These are phyloP conservation scores for Nemapogon koenigi DNA, from an alignment of 2,888 invertebrate species.

Conservation along the genomic window DNA sequence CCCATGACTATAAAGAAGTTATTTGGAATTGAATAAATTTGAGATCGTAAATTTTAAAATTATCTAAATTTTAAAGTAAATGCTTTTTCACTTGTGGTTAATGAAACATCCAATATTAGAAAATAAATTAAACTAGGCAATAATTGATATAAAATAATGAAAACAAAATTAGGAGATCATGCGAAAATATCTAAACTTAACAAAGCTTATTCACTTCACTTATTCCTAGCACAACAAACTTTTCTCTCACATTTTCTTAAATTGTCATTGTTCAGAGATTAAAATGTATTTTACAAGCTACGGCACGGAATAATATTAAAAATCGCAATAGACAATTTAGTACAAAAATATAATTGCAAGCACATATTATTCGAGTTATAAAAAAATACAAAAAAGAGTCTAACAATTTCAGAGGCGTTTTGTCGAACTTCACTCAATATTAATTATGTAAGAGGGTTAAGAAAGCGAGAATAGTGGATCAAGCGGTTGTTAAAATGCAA, in stretches of 20 bases:
- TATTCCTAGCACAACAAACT: too few relatives aligned
- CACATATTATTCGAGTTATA: too few relatives aligned
- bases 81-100: slow-evolving; percentile 12
- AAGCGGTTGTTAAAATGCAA: slow-evolving; percentile 29
- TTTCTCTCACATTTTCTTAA: too few relatives aligned
- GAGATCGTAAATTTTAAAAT: slow-evolving; percentile 45
- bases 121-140: slow-evolving; percentile 49
- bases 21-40: slow-evolving; percentile 57
- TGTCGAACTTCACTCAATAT: slow-evolving; percentile 63
- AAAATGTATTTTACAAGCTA: too few relatives aligned
- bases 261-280: too few relatives aligned
- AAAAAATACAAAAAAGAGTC: not conserved
- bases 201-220: slow-evolving; percentile 37
- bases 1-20: slow-evolving; percentile 50
- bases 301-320: too few relatives aligned
- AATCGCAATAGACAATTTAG: too few relatives aligned
- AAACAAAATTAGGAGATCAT: slow-evolving; percentile 58
- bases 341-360: too few relatives aligned
- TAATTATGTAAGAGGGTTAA: slow-evolving; percentile 24
- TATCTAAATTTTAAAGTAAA: slow-evolving; percentile 23
- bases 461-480: slow-evolving; percentile 21
- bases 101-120: slow-evolving; percentile 2
- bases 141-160: slow-evolving; percentile 41
- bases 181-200: slow-evolving; percentile 56
- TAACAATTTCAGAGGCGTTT: slow-evolving; percentile 31